Evolutionary conservation across 1,140 invertebrate genomes (phyloP).

Genomic region (Physella acuta): DNA sequence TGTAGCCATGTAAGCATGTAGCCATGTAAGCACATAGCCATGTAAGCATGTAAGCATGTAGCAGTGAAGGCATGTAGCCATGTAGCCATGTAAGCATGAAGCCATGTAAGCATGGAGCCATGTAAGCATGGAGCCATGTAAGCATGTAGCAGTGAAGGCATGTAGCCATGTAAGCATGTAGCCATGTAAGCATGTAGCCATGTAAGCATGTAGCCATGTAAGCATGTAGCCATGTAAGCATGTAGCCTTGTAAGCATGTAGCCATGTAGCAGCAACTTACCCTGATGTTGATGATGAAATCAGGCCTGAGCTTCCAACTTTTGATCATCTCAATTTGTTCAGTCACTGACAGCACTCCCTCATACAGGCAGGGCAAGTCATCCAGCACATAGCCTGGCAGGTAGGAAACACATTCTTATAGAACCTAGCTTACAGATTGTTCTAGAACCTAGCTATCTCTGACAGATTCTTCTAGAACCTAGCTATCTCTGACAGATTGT

Average conservation of each 20-base stretch:
- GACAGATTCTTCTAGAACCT: no score
- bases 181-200: no score
- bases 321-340: constrained; percentile 59
- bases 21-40: no score
- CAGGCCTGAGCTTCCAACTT: constrained; percentile 59
- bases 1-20: no score
- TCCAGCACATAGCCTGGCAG: constrained; percentile 60
- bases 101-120: no score
- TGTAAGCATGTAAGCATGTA: not conserved
- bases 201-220: not conserved
- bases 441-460: no score
- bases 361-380: constrained; percentile 57
- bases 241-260: not conserved
- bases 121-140: not conserved
- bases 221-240: not conserved
- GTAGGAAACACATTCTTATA: no score
- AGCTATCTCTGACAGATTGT: no score
- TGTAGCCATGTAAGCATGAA: not conserved
- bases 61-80: not conserved
- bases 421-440: no score
- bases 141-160: not conserved
- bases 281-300: constrained; percentile 60
- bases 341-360: constrained; percentile 51
- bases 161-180: not conserved
- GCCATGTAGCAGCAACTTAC: constrained; percentile 30